phyloP scores from a whole-genome alignment of 2,797 vertebrate genomes.

The Myotis myotis region DNA sequence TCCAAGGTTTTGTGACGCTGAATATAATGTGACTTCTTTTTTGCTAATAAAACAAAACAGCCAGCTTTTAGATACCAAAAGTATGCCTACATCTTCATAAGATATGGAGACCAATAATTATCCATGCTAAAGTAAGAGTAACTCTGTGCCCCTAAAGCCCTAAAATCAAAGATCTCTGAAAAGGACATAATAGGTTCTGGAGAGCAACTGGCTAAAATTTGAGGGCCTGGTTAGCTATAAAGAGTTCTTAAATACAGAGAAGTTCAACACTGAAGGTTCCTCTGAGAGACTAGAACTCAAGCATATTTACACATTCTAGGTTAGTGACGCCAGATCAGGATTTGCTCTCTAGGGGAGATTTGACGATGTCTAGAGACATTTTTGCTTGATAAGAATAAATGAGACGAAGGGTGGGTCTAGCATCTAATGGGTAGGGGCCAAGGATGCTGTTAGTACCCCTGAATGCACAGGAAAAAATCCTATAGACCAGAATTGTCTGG shows the following conservation, averaged over 20 bases:
- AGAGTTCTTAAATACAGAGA: background rate
- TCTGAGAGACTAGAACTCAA: background rate
- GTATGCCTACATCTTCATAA: background rate
- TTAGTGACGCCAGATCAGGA: background rate
- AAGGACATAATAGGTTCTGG: background rate
- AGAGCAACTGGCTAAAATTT: background rate
- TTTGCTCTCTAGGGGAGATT: background rate
- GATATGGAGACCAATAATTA: background rate
- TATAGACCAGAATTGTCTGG: background rate
- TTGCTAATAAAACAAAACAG: background rate
- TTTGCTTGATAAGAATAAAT: background rate
- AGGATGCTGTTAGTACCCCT: background rate
- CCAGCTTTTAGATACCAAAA: background rate
- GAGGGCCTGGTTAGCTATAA: background rate
- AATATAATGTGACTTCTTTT: background rate
- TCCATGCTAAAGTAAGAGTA: background rate
- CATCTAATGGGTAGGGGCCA: background rate
- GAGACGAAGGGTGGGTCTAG: too few species aligned
- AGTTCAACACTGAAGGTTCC: background rate
- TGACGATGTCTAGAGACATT: background rate
- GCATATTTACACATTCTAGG: background rate
- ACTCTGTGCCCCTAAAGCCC: background rate
- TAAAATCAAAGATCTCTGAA: background rate
- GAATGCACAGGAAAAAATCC: background rate
- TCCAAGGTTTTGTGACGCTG: background rate